phyloP scores from a whole-genome alignment of 2,797 vertebrate genomes.

The Squalus acanthias region DNA sequence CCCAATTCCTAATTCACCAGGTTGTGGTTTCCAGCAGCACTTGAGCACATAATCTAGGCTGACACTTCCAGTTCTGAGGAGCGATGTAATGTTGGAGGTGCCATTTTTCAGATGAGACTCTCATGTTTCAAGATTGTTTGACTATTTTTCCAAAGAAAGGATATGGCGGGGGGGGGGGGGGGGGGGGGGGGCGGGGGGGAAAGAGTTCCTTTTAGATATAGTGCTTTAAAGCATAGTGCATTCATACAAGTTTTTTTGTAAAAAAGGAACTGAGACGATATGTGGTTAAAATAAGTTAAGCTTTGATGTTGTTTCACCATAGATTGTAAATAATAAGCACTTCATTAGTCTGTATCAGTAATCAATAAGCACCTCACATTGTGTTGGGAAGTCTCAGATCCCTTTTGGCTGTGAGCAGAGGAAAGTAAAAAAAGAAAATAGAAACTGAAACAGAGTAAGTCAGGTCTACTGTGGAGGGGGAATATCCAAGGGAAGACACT shows the following conservation, averaged over 20 bases:
- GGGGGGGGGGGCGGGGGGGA: too few species aligned
- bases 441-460: neutral
- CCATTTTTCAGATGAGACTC: too few species aligned
- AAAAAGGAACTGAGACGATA: neutral
- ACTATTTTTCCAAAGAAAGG: neutral
- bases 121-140: neutral
- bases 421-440: neutral
- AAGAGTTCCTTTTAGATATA: neutral
- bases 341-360: neutral
- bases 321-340: neutral
- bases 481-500: too few species aligned
- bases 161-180: neutral
- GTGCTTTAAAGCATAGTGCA: neutral
- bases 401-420: neutral
- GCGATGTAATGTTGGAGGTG: too few species aligned
- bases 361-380: neutral
- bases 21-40: too few species aligned
- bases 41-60: too few species aligned
- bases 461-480: neutral
- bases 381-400: neutral
- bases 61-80: too few species aligned
- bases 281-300: neutral
- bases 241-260: neutral
- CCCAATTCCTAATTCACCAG: too few species aligned
- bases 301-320: neutral